Evolutionary conservation across 1,140 invertebrate genomes (phyloP).

Genomic region (Elysia chlorotica): DNA sequence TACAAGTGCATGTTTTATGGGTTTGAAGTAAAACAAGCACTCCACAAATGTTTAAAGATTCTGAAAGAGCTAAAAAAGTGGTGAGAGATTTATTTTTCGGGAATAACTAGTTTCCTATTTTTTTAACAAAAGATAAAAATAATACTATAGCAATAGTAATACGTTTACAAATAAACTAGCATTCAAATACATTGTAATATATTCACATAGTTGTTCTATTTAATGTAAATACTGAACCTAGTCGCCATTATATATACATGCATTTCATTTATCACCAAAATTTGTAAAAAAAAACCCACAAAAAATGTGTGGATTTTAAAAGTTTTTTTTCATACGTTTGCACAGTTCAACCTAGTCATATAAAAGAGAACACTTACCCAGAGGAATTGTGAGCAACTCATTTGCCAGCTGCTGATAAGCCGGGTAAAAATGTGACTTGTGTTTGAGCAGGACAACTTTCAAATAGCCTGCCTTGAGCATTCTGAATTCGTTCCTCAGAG

Average conservation of each 20-base stretch:
- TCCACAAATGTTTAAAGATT: not conserved
- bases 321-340: not conserved
- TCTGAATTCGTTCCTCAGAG: constrained; percentile 53
- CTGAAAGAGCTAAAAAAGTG: too few species aligned
- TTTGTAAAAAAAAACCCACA: too few species aligned
- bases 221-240: too few species aligned
- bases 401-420: constrained; percentile 1
- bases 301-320: too few species aligned
- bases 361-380: constrained; percentile 10
- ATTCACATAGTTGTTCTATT: too few species aligned
- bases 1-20: too few species aligned
- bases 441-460: constrained; percentile 40
- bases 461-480: constrained; percentile 50
- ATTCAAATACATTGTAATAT: too few species aligned
- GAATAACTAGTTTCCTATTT: too few species aligned
- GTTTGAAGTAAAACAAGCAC: not conserved
- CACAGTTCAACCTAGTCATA: not conserved
- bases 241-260: too few species aligned
- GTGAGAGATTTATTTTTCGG: too few species aligned
- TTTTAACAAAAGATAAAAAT: not conserved
- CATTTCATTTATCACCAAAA: too few species aligned
- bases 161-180: too few species aligned
- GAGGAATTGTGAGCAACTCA: not conserved
- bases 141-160: not conserved
- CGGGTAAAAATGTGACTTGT: constrained; percentile 48